Conservation (phyloP, 1,140 invertebrate genomes). For the Bathynomus jamesi region DNA sequence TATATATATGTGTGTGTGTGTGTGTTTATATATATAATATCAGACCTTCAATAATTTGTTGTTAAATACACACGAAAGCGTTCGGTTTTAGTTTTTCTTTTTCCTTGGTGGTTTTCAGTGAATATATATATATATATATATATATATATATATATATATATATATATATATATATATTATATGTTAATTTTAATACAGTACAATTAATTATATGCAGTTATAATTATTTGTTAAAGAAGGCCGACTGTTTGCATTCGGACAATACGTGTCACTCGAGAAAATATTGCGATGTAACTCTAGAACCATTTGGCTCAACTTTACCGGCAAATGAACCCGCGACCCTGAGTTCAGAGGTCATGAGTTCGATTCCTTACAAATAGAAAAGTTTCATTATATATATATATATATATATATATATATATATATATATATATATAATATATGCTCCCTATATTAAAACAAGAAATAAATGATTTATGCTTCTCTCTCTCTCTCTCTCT, state of each 20-base stretch:
- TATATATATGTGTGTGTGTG: slow-evolving; percentile 1
- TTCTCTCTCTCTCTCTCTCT: too few relatives aligned
- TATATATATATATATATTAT: slow-evolving; percentile 6
- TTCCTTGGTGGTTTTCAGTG: not conserved
- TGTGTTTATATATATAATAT: not conserved
- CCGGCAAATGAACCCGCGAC: too few relatives aligned
- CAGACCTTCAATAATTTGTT: too few relatives aligned
- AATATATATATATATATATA: slow-evolving; percentile 6
- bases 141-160: slow-evolving; percentile 9
- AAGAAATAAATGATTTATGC: too few relatives aligned
- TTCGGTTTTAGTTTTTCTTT: too few relatives aligned
- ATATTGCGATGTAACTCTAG: too few relatives aligned
- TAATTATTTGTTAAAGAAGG: not conserved
- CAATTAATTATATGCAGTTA: not conserved
- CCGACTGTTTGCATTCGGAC: too few relatives aligned
- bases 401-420: not conserved
- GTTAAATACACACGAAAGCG: too few relatives aligned
- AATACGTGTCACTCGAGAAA: too few relatives aligned
- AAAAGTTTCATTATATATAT: not conserved
- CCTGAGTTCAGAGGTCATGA: too few relatives aligned
- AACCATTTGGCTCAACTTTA: too few relatives aligned
- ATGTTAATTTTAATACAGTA: not conserved
- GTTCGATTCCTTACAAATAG: not conserved
- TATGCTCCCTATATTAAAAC: too few relatives aligned
- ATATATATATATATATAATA: not conserved